A percentile compares a stretch with the other conserved stretches of the same genome.
phyloP scores from a whole-genome alignment of 2,888 invertebrate genomes.

The Lutraria lutraria region DNA sequence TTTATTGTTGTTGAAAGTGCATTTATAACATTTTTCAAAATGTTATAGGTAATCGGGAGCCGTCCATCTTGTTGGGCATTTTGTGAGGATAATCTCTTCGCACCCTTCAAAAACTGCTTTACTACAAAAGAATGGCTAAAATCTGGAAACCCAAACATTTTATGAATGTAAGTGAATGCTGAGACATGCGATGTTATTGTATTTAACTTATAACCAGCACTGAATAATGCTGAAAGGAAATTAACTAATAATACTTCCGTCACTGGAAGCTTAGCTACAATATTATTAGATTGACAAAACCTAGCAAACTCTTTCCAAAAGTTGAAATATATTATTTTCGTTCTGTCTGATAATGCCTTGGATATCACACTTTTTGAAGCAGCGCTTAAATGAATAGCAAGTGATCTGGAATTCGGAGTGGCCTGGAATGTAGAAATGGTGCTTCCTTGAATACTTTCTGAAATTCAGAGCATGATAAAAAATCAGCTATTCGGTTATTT shows the following conservation, averaged over 20 bases:
- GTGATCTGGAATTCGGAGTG: no score
- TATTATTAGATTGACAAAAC: background rate
- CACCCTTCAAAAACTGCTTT: slow-evolving; percentile 8
- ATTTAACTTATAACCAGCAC: background rate
- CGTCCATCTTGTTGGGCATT: background rate
- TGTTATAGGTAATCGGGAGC: background rate
- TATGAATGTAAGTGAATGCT: slow-evolving; percentile 13
- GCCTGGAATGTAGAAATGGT: background rate
- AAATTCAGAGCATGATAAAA: slow-evolving; percentile 18
- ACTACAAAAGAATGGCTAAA: background rate
- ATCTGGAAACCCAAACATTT: background rate
- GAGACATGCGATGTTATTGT: background rate
- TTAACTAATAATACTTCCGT: background rate
- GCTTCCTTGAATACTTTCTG: slow-evolving; percentile 7
- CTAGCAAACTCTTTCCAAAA: background rate
- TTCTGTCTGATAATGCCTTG: no score
- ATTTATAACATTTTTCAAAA: background rate
- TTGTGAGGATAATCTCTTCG: background rate
- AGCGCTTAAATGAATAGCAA: no score
- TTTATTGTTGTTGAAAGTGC: background rate
- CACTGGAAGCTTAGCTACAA: background rate
- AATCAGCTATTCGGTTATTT: background rate
- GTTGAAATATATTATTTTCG: background rate
- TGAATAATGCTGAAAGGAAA: background rate
- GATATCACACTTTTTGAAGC: no score